phyloP scores from a whole-genome alignment of 2,797 vertebrate genomes.

The Taenioides sp. region DNA sequence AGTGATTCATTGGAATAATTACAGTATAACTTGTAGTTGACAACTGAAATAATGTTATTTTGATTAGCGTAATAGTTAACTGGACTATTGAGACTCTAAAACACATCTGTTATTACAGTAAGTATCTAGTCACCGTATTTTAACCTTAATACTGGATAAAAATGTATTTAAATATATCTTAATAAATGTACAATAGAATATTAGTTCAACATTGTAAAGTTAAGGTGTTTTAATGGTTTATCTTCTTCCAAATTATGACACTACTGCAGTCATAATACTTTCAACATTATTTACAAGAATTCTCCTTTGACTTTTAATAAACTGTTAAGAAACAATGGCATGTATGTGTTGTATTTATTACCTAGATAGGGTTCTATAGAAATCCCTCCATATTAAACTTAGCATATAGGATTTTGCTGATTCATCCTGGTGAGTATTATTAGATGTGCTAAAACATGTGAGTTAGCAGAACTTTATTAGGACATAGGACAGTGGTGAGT shows the following conservation, averaged over 20 bases:
- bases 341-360: too few species aligned
- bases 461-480: constrained; percentile 13
- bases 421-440: constrained; percentile 31
- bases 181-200: too few species aligned
- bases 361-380: background rate
- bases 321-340: too few species aligned
- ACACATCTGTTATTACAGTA: too few species aligned
- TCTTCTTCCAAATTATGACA: background rate
- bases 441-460: constrained; percentile 26
- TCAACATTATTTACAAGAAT: background rate
- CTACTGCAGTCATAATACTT: too few species aligned
- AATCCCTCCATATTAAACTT: background rate
- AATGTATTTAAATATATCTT: too few species aligned
- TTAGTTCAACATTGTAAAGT: too few species aligned
- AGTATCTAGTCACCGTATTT: too few species aligned
- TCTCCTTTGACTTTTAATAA: background rate
- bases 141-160: too few species aligned
- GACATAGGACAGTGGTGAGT: constrained; percentile 4
- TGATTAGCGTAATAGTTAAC: background rate
- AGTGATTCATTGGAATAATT: background rate
- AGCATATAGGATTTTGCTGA: background rate
- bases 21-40: too few species aligned
- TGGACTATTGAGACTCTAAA: too few species aligned
- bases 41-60: background rate
- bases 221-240: background rate